Evolutionary conservation across 2,888 invertebrate species (phyloP).

Genomic region (Choristoneura rosaceana): DNA sequence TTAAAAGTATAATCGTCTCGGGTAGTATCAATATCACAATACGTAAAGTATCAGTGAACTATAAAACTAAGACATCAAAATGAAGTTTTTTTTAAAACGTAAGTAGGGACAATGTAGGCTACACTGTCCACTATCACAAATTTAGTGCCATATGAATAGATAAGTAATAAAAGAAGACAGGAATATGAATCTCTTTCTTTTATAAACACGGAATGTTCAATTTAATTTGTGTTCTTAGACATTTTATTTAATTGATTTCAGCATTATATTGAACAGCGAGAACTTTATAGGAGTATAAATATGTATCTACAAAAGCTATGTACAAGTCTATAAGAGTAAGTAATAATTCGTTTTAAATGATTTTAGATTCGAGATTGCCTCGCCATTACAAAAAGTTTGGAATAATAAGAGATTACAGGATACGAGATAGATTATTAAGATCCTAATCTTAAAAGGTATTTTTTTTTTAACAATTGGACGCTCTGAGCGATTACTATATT

Average conservation of each 20-base stretch:
- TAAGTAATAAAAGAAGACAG: constrained; percentile 5
- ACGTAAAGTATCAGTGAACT: constrained; percentile 9
- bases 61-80: constrained; percentile 31
- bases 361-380: constrained; percentile 30
- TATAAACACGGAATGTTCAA: not conserved
- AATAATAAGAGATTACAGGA: constrained; percentile 22
- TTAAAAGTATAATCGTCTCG: constrained; percentile 7
- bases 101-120: constrained; percentile 14
- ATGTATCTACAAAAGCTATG: constrained; percentile 42
- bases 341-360: constrained; percentile 15
- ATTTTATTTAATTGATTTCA: constrained; percentile 6
- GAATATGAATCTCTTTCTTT: not conserved
- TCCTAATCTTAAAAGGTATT: constrained; percentile 23
- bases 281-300: constrained; percentile 19
- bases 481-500: constrained; percentile 37
- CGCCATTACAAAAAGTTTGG: not conserved
- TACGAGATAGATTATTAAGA: constrained; percentile 10
- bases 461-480: constrained; percentile 40
- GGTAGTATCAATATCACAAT: constrained; percentile 18
- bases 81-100: constrained; percentile 20
- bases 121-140: constrained; percentile 35
- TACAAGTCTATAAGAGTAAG: constrained; percentile 30
- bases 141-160: constrained; percentile 34
- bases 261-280: constrained; percentile 28
- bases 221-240: not conserved